Conservation (phyloP, 92 coral and sea anemone genomes). For the Phenganax marumi region DNA sequence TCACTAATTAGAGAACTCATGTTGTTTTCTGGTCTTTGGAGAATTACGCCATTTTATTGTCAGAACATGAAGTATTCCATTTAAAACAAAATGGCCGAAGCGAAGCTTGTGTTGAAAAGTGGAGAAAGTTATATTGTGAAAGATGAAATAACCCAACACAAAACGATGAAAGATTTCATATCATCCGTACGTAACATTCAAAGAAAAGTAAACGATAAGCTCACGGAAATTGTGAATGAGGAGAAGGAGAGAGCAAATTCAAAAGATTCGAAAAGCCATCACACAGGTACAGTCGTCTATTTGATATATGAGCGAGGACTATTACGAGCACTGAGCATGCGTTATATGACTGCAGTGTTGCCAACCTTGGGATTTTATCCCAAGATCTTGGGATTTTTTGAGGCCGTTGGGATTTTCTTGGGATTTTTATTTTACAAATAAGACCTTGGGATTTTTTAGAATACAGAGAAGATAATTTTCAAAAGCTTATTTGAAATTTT, state of each 20-base stretch:
- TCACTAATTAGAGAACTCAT: no score
- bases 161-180: slow-evolving; percentile 29
- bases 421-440: no score
- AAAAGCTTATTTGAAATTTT: no score
- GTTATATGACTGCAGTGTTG: no score
- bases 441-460: no score
- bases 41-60: background rate
- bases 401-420: no score
- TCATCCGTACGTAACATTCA: slow-evolving; percentile 24
- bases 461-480: no score
- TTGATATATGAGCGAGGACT: background rate
- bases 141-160: background rate
- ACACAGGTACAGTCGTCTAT: background rate
- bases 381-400: no score
- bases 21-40: no score
- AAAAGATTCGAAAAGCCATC: background rate
- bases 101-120: slow-evolving; percentile 2
- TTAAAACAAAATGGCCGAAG: slow-evolving; percentile 28
- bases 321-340: no score
- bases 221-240: slow-evolving; percentile 32
- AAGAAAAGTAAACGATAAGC: slow-evolving; percentile 22
- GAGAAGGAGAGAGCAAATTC: slow-evolving; percentile 15
- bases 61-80: background rate
- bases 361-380: no score
- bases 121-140: slow-evolving; percentile 20